phyloP scores from a whole-genome alignment of 2,113 vertebrate genomes.

The Prunella himalayana region DNA sequence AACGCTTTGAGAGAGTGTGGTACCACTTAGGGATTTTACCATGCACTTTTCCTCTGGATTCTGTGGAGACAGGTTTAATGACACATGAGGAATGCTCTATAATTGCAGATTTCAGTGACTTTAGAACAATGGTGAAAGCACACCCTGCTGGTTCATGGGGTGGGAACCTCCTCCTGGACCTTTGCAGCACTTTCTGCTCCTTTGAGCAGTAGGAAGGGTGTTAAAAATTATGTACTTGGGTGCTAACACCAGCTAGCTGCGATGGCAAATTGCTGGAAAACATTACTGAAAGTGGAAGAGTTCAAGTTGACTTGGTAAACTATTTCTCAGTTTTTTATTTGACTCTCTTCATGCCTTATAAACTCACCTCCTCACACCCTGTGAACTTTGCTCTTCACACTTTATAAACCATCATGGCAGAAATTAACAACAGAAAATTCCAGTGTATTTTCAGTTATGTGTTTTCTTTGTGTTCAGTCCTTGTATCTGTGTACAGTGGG shows the following conservation, averaged over 20 bases:
- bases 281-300: background rate
- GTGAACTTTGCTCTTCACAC: background rate
- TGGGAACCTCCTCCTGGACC: background rate
- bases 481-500: accelerated
- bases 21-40: background rate
- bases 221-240: background rate
- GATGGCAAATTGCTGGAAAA: background rate
- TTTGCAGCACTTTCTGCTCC: background rate
- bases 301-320: background rate
- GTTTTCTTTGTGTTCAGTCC: background rate
- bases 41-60: accelerated
- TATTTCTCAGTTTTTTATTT: background rate
- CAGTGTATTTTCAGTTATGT: background rate
- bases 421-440: background rate
- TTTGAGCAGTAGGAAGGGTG: background rate
- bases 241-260: background rate
- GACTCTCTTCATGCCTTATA: background rate
- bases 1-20: accelerated
- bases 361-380: background rate
- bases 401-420: background rate
- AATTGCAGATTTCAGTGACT: background rate
- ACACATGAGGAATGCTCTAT: background rate
- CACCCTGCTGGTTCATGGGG: background rate
- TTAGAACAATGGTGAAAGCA: background rate
- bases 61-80: background rate